phyloP scores from a whole-genome alignment of 2,888 invertebrate species.

The Apamea monoglypha region DNA sequence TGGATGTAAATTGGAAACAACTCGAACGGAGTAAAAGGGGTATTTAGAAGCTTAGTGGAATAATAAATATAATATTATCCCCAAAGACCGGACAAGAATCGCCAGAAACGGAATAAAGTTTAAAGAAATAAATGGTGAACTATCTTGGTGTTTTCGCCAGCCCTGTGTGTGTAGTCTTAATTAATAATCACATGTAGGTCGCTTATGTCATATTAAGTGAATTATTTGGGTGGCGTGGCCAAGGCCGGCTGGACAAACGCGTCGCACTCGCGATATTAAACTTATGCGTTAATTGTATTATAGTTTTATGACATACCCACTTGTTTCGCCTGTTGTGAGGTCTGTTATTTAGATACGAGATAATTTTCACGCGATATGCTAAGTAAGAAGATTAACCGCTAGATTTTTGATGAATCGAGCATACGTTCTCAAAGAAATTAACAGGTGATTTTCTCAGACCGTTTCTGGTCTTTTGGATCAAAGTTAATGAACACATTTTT shows the following conservation, averaged over 20 bases:
- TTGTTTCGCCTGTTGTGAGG: background rate
- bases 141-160: constrained; percentile 10
- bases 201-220: constrained; percentile 56
- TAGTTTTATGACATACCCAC: background rate
- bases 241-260: constrained; percentile 35
- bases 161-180: constrained; percentile 48
- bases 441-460: background rate
- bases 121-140: background rate
- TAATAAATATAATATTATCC: background rate
- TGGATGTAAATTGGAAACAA: background rate
- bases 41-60: background rate
- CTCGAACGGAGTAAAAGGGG: background rate
- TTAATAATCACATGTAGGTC: constrained; percentile 58
- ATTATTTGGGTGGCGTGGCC: constrained; percentile 62
- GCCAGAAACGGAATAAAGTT: background rate
- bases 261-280: constrained; percentile 56
- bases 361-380: background rate
- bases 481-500: background rate
- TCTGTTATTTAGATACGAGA: background rate
- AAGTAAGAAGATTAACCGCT: background rate
- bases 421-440: background rate
- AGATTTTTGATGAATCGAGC: background rate
- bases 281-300: constrained; percentile 48
- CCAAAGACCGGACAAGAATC: background rate
- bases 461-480: background rate